A percentile compares a stretch with the other conserved stretches of the same genome.
Evolutionary conservation across 2,797 vertebrate species (phyloP).

Genomic region (Xenentodon cancila): DNA sequence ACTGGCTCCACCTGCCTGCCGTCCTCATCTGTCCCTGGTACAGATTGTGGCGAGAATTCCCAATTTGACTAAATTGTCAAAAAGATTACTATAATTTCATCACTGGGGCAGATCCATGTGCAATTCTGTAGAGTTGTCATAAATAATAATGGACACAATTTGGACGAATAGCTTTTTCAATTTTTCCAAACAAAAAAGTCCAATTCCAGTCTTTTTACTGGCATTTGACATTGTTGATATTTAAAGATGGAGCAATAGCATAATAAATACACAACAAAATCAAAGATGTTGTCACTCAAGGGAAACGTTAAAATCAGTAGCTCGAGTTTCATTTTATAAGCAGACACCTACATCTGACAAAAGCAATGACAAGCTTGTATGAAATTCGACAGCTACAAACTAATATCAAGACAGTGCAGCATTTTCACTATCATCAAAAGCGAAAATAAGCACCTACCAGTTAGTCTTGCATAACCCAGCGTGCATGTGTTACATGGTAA

Average conservation of each 20-base stretch:
- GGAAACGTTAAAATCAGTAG: background rate
- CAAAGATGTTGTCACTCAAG: background rate
- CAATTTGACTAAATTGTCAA: too few species aligned
- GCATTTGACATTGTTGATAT: background rate
- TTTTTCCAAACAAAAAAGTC: background rate
- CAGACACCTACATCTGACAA: conserved; percentile 6
- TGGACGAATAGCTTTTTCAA: too few species aligned
- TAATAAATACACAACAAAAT: background rate
- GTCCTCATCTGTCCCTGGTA: too few species aligned
- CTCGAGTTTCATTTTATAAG: background rate
- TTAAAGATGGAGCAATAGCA: background rate
- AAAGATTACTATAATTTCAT: too few species aligned
- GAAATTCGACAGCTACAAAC: conserved; percentile 2
- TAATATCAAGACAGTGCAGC: conserved; percentile 15
- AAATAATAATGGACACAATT: too few species aligned
- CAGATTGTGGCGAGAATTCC: too few species aligned
- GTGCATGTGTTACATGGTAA: conserved; percentile 28
- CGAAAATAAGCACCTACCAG: conserved; percentile 15
- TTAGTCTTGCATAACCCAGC: conserved; percentile 11
- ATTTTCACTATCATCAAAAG: conserved; percentile 10
- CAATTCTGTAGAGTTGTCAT: too few species aligned
- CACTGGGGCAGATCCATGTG: too few species aligned
- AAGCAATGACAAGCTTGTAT: background rate
- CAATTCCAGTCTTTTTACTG: background rate
- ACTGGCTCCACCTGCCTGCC: too few species aligned